Base-by-base conservation (phyloP, 2,888 invertebrate genomes). In the Trichogramma dendrolimi region DNA sequence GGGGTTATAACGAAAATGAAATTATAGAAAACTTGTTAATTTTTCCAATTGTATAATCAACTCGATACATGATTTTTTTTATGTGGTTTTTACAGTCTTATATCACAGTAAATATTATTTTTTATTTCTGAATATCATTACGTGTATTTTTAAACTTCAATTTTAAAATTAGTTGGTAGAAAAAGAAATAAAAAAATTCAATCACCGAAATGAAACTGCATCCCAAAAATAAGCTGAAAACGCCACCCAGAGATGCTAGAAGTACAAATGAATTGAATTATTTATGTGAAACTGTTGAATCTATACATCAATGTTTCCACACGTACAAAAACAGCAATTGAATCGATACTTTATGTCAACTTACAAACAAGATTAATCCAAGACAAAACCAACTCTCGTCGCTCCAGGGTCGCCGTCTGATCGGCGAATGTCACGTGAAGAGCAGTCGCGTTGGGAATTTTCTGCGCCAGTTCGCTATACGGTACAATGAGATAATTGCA, bases 191-290 rank as follows among this genome's bases (percentile, higher is more conserved):
- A 43, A 81, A 59, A 41, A 80, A 72, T 72, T 81, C 80, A 40
- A 77, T 66, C 1, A 80, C 67, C 39, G 79, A 80, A 48, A 81
- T 74, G 62, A 81, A 76, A 68, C 81, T 81, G 70, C 80, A 81
- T 27, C 81, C 80, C 50, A 81, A 67, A 63, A 81, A 81, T 43
- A 81, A 72, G 57, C 80, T 78, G 67, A 80, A 80, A 5, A 81
- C 79, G 57, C 81, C 81, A 44, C 80, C 80, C 60, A 80, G 73
- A 4, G 80, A 80, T 50, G 81, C 81, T 81, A 67, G 67, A 79
- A 79, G 58, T 58, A 64, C 52, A 61, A 57, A 51, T 2, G 27
- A 27, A 27, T 27, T 27, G 27, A 27, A 27, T 27, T 27, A 27
- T 27, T 27, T 7, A 27, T 6, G 39, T 61, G 7, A 56, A 40